Percentiles rank a stretch among this genome's conserved stretches.
Evolutionary conservation across 2,797 vertebrate genomes (phyloP).

Genomic region (Mastacembelus armatus): DNA sequence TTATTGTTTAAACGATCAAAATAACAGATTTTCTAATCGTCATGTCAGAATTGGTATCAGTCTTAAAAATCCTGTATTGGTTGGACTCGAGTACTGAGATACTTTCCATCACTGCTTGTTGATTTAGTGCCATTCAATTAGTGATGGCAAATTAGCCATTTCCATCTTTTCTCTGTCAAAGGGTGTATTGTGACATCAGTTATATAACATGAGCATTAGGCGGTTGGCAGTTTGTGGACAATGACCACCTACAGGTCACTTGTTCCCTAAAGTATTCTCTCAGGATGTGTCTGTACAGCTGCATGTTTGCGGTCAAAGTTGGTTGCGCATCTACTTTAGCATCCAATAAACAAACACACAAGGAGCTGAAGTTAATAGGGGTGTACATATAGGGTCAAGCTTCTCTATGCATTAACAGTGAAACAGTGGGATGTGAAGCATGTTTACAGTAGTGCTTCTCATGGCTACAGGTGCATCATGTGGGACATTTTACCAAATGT

Average conservation of each 20-base stretch:
- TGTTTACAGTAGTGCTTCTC: conserved; percentile 19
- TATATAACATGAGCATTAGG: neutral
- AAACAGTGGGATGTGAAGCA: conserved; percentile 8
- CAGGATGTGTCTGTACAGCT: neutral
- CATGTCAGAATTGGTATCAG: no score
- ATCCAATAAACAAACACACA: conserved; percentile 12
- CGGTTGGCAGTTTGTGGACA: neutral
- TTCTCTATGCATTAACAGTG: conserved; percentile 1
- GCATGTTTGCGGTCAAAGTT: neutral
- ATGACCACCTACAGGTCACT: neutral
- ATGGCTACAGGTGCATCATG: no score
- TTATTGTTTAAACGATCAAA: no score
- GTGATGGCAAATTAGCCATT: neutral
- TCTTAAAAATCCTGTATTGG: no score
- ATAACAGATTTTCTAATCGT: no score
- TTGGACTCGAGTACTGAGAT: no score
- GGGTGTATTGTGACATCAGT: neutral
- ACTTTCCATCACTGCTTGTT: neutral
- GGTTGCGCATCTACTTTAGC: no score
- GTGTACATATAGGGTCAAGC: neutral
- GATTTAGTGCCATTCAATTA: conserved; percentile 13
- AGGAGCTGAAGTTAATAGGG: neutral
- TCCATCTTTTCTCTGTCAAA: neutral
- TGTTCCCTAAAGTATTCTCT: neutral
- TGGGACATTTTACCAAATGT: neutral